phyloP scores from a whole-genome alignment of 2,113 vertebrate species.

The Taurulus bubalis region DNA sequence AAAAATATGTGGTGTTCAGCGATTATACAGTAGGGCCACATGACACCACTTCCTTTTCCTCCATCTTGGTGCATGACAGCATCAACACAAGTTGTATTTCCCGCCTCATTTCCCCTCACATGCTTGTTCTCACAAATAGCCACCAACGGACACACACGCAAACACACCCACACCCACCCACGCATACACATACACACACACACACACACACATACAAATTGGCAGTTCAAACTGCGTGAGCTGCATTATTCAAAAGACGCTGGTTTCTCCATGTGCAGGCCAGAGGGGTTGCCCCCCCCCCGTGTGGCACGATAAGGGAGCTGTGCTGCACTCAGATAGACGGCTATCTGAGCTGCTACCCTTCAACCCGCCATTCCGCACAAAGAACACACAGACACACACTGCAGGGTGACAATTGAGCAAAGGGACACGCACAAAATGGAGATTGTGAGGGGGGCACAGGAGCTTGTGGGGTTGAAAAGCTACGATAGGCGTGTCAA shows the following conservation, averaged over 20 bases:
- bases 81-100: conserved; percentile 6
- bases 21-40: background rate
- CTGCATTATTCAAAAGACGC: conserved; percentile 56
- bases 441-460: conserved; percentile 46
- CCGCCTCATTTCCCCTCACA: background rate
- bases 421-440: conserved; percentile 69
- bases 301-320: conserved; percentile 76
- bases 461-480: background rate
- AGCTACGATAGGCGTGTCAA: background rate
- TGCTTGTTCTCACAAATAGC: background rate
- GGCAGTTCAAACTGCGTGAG: conserved; percentile 36
- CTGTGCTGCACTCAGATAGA: conserved; percentile 82
- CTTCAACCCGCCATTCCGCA: conserved; percentile 76
- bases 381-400: conserved; percentile 48
- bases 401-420: conserved; percentile 42
- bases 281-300: conserved; percentile 69
- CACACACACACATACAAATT: background rate
- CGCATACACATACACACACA: conserved; percentile 5
- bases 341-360: conserved; percentile 81
- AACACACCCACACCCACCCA: conserved; percentile 7
- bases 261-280: conserved; percentile 38
- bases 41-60: background rate
- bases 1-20: background rate
- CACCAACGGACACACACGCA: background rate
- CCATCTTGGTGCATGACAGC: background rate